Evolutionary conservation across 2,888 invertebrate genomes (phyloP), one percentile per base, ranked within the genome.

Genomic region (Lamellibrachia columna): DNA sequence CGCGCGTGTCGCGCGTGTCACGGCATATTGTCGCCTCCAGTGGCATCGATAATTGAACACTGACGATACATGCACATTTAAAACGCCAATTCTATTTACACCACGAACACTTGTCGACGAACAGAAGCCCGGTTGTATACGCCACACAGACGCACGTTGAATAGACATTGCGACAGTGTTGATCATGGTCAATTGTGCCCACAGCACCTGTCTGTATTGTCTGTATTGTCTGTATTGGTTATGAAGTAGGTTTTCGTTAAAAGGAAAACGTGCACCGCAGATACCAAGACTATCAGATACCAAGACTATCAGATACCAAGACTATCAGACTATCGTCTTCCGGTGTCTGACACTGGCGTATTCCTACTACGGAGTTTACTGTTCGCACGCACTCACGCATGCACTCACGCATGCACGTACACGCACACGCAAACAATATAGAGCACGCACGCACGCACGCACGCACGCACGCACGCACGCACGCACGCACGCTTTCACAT

Each of bases 1-100:
- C n/a, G n/a, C 15, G 53, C 75, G 75, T 15, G 75, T 6, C 75
- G 15, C 75, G 40, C n/a, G 75, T 75, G 22, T 22, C 75, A 75
- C 75, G 75, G 6, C n/a, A n/a, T 15, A 75, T 22, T 75, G 75
- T 75, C 75, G 75, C 75, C 75, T 11, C 75, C 75, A 15, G n/a
- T 1, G 15, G 15, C 22, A n/a, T 11, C 75, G 75, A 22, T 75
- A 75, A 75, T 75, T 75, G 75, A 75, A 75, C 75, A 22, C 75
- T 75, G 75, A n/a, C 75, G 75, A 75, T 75, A n/a, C 75, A n/a
- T 22, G 75, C 75, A 75, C 75, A 75, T 22, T 75, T 75, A 75
- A 75, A 75, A 22, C 22, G 75, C 75, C 75, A 22, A 75, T 75
- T 75, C 22, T 15, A 75, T 75, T 75, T 11, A 4, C 75, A n/a